A percentile compares a stretch with the other conserved stretches of the same genome.
Conservation (phyloP, 1,140 invertebrate genomes). For the Meloidogyne floridensis region DNA sequence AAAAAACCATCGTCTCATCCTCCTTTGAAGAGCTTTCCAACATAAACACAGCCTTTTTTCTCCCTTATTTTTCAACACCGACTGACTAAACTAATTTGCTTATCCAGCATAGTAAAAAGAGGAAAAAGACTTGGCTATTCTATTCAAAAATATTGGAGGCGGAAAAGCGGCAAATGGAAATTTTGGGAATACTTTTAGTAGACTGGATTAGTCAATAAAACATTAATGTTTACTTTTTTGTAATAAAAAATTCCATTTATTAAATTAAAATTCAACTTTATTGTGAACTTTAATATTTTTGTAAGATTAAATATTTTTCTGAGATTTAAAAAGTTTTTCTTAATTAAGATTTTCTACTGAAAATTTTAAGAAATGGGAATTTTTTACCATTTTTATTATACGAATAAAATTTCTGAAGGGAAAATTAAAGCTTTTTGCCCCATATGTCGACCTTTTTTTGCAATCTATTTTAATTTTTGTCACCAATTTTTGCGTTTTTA, state of each 20-base stretch:
- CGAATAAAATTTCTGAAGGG: too few relatives aligned
- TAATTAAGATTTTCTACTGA: too few relatives aligned
- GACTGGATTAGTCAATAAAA: constrained; percentile 1
- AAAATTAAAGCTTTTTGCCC: too few relatives aligned
- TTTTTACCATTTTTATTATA: too few relatives aligned
- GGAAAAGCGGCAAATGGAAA: not conserved
- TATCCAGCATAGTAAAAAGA: not conserved
- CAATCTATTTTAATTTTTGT: too few relatives aligned
- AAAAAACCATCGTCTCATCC: not conserved
- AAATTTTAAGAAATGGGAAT: too few relatives aligned
- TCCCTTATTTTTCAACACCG: not conserved
- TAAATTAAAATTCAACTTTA: too few relatives aligned
- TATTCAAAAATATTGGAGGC: not conserved
- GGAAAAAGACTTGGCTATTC: not conserved
- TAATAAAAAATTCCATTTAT: not conserved
- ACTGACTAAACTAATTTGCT: constrained; percentile 1
- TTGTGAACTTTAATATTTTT: too few relatives aligned
- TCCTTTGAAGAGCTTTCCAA: not conserved
- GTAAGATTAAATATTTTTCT: too few relatives aligned
- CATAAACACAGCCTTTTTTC: not conserved
- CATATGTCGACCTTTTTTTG: too few relatives aligned
- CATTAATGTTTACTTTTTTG: not conserved
- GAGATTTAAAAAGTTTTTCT: too few relatives aligned
- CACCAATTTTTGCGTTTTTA: too few relatives aligned
- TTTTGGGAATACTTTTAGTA: not conserved